Conservation (phyloP, 2,797 vertebrate genomes). For the Fringilla coelebs region DNA sequence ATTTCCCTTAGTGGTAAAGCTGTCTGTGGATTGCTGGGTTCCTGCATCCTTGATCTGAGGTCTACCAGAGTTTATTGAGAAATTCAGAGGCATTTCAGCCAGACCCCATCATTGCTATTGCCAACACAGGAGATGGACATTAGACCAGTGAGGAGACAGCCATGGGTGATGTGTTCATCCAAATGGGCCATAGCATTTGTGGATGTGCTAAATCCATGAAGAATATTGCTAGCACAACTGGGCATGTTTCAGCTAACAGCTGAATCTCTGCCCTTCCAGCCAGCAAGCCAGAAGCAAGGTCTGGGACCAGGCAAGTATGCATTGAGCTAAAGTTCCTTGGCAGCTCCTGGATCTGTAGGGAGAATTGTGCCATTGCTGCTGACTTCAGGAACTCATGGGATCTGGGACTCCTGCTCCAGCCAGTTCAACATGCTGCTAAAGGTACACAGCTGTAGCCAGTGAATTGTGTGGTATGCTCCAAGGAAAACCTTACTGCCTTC, state of each 20-base stretch:
- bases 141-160: not conserved
- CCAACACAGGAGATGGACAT: fast-evolving
- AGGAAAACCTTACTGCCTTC: not conserved
- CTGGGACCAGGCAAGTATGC: not conserved
- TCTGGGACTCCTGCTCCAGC: not conserved
- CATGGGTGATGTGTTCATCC: not conserved
- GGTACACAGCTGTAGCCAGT: not conserved
- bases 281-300: not conserved
- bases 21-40: not conserved
- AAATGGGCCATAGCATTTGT: not conserved
- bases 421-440: not conserved
- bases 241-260: not conserved
- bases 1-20: not conserved
- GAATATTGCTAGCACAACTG: not conserved
- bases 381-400: not conserved
- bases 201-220: not conserved
- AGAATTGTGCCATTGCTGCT: not conserved
- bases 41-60: not conserved
- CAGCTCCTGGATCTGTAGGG: not conserved
- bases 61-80: not conserved
- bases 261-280: not conserved
- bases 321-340: not conserved
- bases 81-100: not conserved
- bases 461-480: not conserved
- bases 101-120: not conserved